A percentile compares a stretch with the other conserved stretches of the same genome.
Evolutionary conservation across 2,888 invertebrate species (phyloP).

Genomic region (Galeopsomyia nigrocyanea): DNA sequence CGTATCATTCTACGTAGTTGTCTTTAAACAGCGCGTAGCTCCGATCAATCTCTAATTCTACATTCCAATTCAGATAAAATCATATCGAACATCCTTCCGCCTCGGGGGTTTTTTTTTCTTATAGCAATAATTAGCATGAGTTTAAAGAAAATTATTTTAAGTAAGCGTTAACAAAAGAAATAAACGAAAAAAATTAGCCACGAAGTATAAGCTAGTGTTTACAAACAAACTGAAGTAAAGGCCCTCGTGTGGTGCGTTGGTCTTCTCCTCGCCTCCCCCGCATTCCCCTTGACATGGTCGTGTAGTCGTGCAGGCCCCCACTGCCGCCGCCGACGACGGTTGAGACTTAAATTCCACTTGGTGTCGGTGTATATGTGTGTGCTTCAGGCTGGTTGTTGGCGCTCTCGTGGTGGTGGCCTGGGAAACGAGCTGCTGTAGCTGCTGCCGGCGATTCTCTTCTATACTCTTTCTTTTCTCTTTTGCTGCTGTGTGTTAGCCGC

Average conservation of each 20-base stretch:
- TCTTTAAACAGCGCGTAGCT: too few species aligned
- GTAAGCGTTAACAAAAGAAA: too few species aligned
- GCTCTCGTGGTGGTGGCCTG: constrained; percentile 29
- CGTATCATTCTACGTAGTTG: not conserved
- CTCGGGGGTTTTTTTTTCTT: too few species aligned
- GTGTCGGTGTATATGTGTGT: constrained; percentile 17
- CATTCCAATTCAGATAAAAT: too few species aligned
- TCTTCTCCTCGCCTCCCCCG: constrained; percentile 46
- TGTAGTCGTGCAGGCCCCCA: constrained; percentile 50
- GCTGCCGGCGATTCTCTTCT: constrained; percentile 26
- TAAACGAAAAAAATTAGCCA: too few species aligned
- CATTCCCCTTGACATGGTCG: constrained; percentile 39
- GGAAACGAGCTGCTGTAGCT: constrained; percentile 31
- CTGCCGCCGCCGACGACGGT: constrained; percentile 63
- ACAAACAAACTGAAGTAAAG: not conserved
- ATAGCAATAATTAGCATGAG: too few species aligned
- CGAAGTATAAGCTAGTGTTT: not conserved
- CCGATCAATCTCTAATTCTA: too few species aligned
- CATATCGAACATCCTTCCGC: too few species aligned
- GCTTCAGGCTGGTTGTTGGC: constrained; percentile 2
- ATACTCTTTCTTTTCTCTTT: constrained; percentile 12
- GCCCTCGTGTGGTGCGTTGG: not conserved
- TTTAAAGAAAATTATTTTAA: too few species aligned
- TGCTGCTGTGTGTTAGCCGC: constrained; percentile 24
- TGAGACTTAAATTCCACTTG: constrained; percentile 68